Conservation (phyloP, 1,140 invertebrate genomes). For the Planococcus citri region DNA sequence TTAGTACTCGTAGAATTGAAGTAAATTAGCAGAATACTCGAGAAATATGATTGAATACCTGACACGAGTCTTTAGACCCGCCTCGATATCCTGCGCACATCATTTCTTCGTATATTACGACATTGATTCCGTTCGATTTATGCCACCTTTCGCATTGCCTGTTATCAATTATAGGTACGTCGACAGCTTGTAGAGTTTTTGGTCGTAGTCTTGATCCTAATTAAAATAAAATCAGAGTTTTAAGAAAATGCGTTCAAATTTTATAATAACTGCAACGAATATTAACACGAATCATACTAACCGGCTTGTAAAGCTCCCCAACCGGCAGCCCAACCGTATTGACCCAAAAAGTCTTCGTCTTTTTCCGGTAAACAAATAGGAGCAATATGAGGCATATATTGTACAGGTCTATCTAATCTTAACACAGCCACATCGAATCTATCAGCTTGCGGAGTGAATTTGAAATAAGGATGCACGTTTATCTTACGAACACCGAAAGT, state of each 20-base stretch:
- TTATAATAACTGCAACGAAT: too few relatives aligned
- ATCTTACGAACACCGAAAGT: slow-evolving; percentile 80
- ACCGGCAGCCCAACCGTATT: slow-evolving; percentile 82
- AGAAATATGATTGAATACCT: slow-evolving; percentile 38
- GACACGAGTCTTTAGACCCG: slow-evolving; percentile 73
- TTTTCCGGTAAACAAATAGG: slow-evolving; percentile 86
- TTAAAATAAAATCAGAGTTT: not conserved
- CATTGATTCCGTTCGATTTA: slow-evolving; percentile 58
- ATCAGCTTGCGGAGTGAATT: slow-evolving; percentile 72
- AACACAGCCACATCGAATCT: slow-evolving; percentile 86
- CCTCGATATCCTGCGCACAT: slow-evolving; percentile 87
- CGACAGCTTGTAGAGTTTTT: slow-evolving; percentile 81
- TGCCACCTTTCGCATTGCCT: slow-evolving; percentile 65
- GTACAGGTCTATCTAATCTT: slow-evolving; percentile 71
- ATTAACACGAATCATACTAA: slow-evolving; percentile 30
- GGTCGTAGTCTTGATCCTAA: slow-evolving; percentile 69
- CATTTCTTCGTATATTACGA: slow-evolving; percentile 92
- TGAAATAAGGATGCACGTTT: slow-evolving; percentile 84
- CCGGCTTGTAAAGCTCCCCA: slow-evolving; percentile 82
- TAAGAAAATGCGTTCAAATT: not conserved
- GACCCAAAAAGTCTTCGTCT: slow-evolving; percentile 76
- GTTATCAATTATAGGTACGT: slow-evolving; percentile 83
- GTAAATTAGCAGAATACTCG: not conserved
- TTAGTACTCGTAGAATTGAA: not conserved
- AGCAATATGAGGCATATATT: slow-evolving; percentile 81